Percentiles rank a stretch among this genome's conserved stretches.
phyloP scores from a whole-genome alignment of 2,113 vertebrate species.

The Dromas ardeola region DNA sequence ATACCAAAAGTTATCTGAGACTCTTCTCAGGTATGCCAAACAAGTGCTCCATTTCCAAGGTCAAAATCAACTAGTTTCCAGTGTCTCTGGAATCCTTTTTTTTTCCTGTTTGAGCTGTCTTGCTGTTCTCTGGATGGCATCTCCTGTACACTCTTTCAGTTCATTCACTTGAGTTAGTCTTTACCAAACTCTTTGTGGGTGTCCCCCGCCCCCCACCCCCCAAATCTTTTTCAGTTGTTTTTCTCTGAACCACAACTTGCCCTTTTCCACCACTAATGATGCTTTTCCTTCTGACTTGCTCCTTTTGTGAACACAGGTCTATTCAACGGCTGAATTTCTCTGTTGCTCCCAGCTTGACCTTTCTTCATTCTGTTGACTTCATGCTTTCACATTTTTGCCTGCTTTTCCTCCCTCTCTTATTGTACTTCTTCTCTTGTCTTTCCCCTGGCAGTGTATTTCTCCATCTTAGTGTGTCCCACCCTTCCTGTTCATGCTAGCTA shows the following conservation, averaged over 20 bases:
- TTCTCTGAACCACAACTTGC: slow-evolving; percentile 51
- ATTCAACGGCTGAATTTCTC: slow-evolving; percentile 32
- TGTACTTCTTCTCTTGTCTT: slow-evolving; percentile 28
- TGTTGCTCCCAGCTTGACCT: slow-evolving; percentile 52
- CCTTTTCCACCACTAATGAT: slow-evolving; percentile 58
- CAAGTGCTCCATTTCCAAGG: slow-evolving; percentile 18
- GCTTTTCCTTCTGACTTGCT: slow-evolving; percentile 48
- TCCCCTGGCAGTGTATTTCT: slow-evolving; percentile 29
- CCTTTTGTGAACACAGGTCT: slow-evolving; percentile 58
- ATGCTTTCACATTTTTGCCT: slow-evolving; percentile 28
- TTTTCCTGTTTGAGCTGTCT: neutral
- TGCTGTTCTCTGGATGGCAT: neutral
- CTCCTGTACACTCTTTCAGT: neutral
- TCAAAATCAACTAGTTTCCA: slow-evolving; percentile 11
- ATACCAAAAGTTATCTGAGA: neutral
- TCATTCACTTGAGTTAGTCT: slow-evolving; percentile 3
- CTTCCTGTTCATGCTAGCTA: slow-evolving; percentile 8
- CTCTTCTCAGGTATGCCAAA: neutral
- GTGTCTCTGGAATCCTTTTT: neutral
- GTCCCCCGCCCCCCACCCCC: neutral
- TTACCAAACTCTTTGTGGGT: neutral
- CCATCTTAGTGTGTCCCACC: slow-evolving; percentile 26
- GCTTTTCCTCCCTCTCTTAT: slow-evolving; percentile 30
- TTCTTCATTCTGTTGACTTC: slow-evolving; percentile 54
- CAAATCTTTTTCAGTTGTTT: slow-evolving; percentile 47